Base-by-base conservation (phyloP, 2,113 vertebrate species). In the Rana temporaria region DNA sequence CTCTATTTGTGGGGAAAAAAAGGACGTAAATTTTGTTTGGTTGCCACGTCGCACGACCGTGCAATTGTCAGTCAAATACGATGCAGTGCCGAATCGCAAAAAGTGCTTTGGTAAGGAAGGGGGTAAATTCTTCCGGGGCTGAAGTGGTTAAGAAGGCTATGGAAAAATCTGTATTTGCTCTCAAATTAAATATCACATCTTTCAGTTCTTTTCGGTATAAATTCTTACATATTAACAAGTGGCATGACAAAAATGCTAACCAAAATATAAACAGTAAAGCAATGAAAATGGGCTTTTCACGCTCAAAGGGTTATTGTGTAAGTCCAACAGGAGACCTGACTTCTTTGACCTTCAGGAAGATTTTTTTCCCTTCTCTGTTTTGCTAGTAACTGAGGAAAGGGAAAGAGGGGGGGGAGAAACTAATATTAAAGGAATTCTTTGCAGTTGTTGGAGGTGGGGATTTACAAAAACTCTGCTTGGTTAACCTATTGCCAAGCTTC, bases 291-390 rank as follows among this genome's bases (percentile, higher is more conserved):
- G 30, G 52, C 71, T 83, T 83, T 68, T 76, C 34, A 32, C 57
- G 73, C 81, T 83, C 81, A 83, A 83, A 76, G 81, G 55, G 64
- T 75, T 83, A 83, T 83, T 83, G 81, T 82, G 52, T 4, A 52
- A 76, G 71, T 59, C 71, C 71, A 48, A 67, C 72, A 48, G 81
- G 81, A 83, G 81, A 52, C 71, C 64, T 83, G 81, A 68, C 81
- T 66, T 82, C 34, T 75, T 17, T 75, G 62, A 82, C 81, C 81
- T 75, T 66, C 63, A 52, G 81, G 72, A 82, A 75, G 62, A 60
- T 71, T 80, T 69, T 78, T 82, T 82, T 82, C 64, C 55, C 81
- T 32, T 75, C 63, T 67, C n/a, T 82, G 71, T 82, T 82, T 82
- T 75, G 81, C 55, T 82, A 82, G 81, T 82, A 82, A 82, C 63